Evolutionary conservation across 1,140 invertebrate species (phyloP), one percentile per base, ranked within the genome.

Genomic region (Temnothorax nylanderi): DNA sequence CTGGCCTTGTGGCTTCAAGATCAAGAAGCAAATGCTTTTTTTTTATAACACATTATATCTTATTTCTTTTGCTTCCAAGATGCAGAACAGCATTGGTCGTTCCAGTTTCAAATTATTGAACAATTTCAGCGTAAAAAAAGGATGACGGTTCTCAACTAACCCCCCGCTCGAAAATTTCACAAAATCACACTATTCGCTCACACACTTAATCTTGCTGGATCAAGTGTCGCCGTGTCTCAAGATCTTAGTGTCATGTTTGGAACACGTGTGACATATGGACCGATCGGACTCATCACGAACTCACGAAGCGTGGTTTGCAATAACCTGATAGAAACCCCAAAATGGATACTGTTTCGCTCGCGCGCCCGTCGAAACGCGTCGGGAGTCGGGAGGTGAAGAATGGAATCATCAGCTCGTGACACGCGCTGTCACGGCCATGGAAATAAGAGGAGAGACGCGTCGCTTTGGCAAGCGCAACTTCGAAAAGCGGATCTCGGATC

Each of bases 391-490:
- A n/a, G 71, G 74, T 56, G 78, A 90, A 93, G 92, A 93, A 93
- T 93, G 87, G 89, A 88, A 62, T 90, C 89, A 84, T 87, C 92
- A 87, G 90, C 75, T 91, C 90, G 91, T 90, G 88, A 88, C 89
- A 90, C 47, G 77, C 47, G 18, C 90, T 90, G 88, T 86, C 86
- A 84, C 49, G 78, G 60, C 34, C 44, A n/a, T 41, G 62, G 47
- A 67, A 75, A 78, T 56, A 72, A 69, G 81, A 86, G 64, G 67
- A 56, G 77, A 67, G 44, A 51, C 54, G 60, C 44, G 76, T 16
- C 54, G 60, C 44, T 41, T 41, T 47, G 47, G 32, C 76, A 32
- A 41, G 21, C 47, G 49, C 21, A 18, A 44, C 11, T 18, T 56
- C 47, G 64, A 11, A 18, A 56, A 80, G 60, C 82, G 18, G 67